A percentile compares a stretch with the other conserved stretches of the same genome.
These are phyloP conservation scores for Nudaria mundana DNA, from an alignment of 2,888 invertebrate genomes.

Conservation along the genomic window DNA sequence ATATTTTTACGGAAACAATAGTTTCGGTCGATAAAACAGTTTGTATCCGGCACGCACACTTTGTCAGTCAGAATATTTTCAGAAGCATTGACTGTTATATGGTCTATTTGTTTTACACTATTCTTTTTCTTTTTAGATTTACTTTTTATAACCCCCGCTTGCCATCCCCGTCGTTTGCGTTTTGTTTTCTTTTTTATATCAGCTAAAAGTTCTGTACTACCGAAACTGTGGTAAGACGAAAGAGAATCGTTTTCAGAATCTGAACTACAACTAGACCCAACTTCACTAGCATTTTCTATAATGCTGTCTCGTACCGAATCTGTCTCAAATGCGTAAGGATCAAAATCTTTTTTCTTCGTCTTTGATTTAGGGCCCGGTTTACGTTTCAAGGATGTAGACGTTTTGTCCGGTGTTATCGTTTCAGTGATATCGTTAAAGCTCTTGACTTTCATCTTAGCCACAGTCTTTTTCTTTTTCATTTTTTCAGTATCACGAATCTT, in stretches of 20 bases:
- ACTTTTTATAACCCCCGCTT: conserved; percentile 62
- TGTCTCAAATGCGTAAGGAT: conserved; percentile 63
- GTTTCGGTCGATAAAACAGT: conserved; percentile 62
- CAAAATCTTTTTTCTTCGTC: conserved; percentile 45
- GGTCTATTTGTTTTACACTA: not conserved
- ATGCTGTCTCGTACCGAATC: conserved; percentile 54
- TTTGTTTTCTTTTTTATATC: conserved; percentile 57
- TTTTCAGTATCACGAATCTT: conserved; percentile 30
- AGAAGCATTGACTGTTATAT: not conserved
- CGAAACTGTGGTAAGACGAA: conserved; percentile 53
- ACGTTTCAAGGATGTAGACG: conserved; percentile 16
- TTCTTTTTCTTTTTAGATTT: conserved; percentile 58
- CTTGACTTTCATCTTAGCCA: conserved; percentile 45
- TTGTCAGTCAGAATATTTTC: conserved; percentile 1
- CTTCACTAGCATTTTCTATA: conserved; percentile 43
- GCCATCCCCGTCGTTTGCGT: conserved; percentile 57
- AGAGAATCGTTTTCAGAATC: conserved; percentile 60
- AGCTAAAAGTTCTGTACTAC: conserved; percentile 48
- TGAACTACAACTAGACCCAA: conserved; percentile 35
- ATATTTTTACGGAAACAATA: conserved; percentile 66
- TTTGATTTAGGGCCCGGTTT: conserved; percentile 64
- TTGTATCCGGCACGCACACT: conserved; percentile 39
- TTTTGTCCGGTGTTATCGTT: conserved; percentile 18
- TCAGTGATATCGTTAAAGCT: conserved; percentile 16
- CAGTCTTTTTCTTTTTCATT: conserved; percentile 44